Conservation (phyloP, 2,797 vertebrate species). For the Leptoclinus maculatus region DNA sequence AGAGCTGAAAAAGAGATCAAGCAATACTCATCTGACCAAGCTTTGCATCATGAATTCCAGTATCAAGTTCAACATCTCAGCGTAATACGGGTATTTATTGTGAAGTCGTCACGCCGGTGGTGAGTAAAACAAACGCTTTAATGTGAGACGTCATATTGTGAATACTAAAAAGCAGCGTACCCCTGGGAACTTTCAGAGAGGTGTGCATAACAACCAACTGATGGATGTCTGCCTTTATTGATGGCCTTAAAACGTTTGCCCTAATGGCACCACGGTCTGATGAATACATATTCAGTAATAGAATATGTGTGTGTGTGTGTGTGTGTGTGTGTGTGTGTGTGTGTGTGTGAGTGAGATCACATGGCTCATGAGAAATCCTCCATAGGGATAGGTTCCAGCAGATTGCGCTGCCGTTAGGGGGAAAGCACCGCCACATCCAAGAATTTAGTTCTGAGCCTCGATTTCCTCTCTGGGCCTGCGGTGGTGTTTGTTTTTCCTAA, state of each 20-base stretch:
- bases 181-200: conserved; percentile 42
- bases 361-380: conserved; percentile 73
- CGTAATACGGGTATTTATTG: conserved; percentile 33
- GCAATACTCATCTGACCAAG: conserved; percentile 4
- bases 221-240: conserved; percentile 63
- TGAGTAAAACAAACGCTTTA: conserved; percentile 55
- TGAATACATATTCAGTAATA: conserved; percentile 66
- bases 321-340: conserved; percentile 14
- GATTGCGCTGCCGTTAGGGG: conserved; percentile 76
- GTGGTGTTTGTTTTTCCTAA: conserved; percentile 79
- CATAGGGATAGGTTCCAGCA: conserved; percentile 77
- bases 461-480: conserved; percentile 67
- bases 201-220: conserved; percentile 59
- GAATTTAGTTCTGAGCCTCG: conserved; percentile 76
- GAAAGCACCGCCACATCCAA: conserved; percentile 72
- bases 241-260: conserved; percentile 60
- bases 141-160: conserved; percentile 30
- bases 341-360: conserved; percentile 38
- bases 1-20: conserved; percentile 22
- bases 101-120: conserved; percentile 26
- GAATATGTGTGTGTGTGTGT: conserved; percentile 14
- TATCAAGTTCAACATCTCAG: conserved; percentile 12
- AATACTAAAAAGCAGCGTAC: conserved; percentile 47
- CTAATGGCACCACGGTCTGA: conserved; percentile 71
- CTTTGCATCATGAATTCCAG: conserved; percentile 32